Evolutionary conservation across 2,113 vertebrate species (phyloP), one percentile per base, ranked within the genome.

Genomic region (Prolemur simus): DNA sequence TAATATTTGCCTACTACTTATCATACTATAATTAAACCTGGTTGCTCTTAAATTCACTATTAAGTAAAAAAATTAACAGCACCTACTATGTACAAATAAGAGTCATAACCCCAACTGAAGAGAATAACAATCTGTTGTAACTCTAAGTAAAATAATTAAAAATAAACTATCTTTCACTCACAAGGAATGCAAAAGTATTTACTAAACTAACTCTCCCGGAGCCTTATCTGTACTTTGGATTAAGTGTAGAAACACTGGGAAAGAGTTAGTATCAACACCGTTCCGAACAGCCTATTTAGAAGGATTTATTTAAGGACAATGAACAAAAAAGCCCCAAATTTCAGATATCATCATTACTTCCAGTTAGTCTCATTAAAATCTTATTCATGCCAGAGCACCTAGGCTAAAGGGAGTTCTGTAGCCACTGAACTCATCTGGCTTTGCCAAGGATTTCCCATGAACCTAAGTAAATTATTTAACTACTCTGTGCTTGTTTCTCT

Each of bases 301-400:
- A 97, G 63, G 14, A 73, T 78, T 89, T 78, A 74, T 74, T 87
- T 89, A 60, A 91, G 89, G 37, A 39, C 9, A 94, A 52, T n/a
- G 80, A 94, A 37, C 29, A 63, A 87, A 91, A 78, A 66, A 71
- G 39, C 37, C 47, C 77, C 76, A 78, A 49, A 52, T 39, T n/a
- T 89, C 71, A 52, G 76, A 73, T 60, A 60, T 29, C 29, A 88
- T 85, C 78, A 89, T 58, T 63, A 58, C 47, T 56, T 86, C 34
- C 68, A 94, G 63, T 37, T 18, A 63, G 52, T 69, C 39, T 92
- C 52, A 63, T 52, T 96, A 94, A 94, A 87, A 82, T 34, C 81
- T 77, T 82, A 74, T 32, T 94, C 58, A 52, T n/a, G 69, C 39
- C 87, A 84, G 64, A 95, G 69, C 9, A 32, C 80, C 25, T 25